A percentile compares a stretch with the other conserved stretches of the same genome.
Evolutionary conservation across 2,888 invertebrate species (phyloP).

Genomic region (Hedya salicella): DNA sequence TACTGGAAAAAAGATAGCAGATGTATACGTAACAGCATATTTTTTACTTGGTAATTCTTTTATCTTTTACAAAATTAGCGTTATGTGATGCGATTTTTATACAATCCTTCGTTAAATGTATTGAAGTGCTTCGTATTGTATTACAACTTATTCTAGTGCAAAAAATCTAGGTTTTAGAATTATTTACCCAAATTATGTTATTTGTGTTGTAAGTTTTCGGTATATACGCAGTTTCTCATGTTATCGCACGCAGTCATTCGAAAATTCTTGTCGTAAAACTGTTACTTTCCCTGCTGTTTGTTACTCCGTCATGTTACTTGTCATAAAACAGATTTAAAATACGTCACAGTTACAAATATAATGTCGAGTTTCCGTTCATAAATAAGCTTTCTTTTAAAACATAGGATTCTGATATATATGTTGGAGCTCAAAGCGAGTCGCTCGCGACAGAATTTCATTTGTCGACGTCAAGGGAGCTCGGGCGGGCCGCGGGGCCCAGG

Average conservation of each 20-base stretch:
- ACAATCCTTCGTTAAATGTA: too few species aligned
- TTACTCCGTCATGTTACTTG: not conserved
- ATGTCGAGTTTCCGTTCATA: constrained; percentile 13
- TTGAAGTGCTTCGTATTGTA: too few species aligned
- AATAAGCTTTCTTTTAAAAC: constrained; percentile 37
- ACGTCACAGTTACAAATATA: not conserved
- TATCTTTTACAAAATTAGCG: too few species aligned
- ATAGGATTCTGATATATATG: constrained; percentile 38
- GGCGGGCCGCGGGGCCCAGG: constrained; percentile 17
- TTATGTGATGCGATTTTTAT: too few species aligned
- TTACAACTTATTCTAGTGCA: too few species aligned
- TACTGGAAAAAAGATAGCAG: not conserved
- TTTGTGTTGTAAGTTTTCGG: too few species aligned
- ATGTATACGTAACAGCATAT: not conserved
- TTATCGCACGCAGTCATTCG: too few species aligned
- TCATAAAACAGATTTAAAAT: not conserved
- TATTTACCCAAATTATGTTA: too few species aligned
- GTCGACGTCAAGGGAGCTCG: constrained; percentile 36
- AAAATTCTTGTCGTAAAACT: too few species aligned
- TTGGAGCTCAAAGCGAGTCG: constrained; percentile 29
- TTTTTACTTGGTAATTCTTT: not conserved
- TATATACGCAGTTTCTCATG: too few species aligned
- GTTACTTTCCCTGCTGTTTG: too few species aligned
- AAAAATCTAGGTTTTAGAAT: too few species aligned
- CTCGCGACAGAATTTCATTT: constrained; percentile 39